phyloP scores from a whole-genome alignment of 1,140 invertebrate genomes.

The Drosophila dunni region DNA sequence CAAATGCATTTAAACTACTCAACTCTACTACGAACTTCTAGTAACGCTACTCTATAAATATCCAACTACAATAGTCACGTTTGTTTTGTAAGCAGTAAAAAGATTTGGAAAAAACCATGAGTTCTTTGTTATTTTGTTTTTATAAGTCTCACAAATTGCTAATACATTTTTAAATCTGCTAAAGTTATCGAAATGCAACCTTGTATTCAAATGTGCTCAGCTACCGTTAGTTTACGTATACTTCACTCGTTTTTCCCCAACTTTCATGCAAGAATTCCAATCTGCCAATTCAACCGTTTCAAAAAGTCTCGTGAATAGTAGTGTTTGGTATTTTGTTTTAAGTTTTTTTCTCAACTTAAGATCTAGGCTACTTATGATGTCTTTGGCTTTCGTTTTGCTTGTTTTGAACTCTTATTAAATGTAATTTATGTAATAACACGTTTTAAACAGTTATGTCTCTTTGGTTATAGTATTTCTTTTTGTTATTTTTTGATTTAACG shows the following conservation, averaged over 20 bases:
- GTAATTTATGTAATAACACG: constrained; percentile 60
- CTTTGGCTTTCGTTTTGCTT: constrained; percentile 72
- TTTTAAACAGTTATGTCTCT: constrained; percentile 69
- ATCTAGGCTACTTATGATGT: constrained; percentile 65
- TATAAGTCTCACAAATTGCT: constrained; percentile 76
- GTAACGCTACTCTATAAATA: constrained; percentile 50
- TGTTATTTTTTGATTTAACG: constrained; percentile 72
- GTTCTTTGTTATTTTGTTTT: constrained; percentile 29
- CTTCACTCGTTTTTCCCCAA: constrained; percentile 52
- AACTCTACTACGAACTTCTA: constrained; percentile 60
- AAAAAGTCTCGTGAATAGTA: constrained; percentile 76
- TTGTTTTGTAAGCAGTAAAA: constrained; percentile 59
- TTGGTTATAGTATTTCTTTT: constrained; percentile 57
- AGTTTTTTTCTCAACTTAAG: constrained; percentile 46
- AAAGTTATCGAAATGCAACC: constrained; percentile 70
- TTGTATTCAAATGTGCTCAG: constrained; percentile 53
- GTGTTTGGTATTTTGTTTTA: constrained; percentile 46
- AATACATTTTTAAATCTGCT: constrained; percentile 62
- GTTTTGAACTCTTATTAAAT: constrained; percentile 66
- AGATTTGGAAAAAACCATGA: constrained; percentile 70
- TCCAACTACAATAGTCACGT: constrained; percentile 51
- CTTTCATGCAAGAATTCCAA: constrained; percentile 2
- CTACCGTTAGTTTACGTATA: constrained; percentile 76
- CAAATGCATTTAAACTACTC: constrained; percentile 43
- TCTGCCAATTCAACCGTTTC: constrained; percentile 68